Evolutionary conservation across 2,113 vertebrate species (phyloP).

Genomic region (Psilopsiagon aymara): DNA sequence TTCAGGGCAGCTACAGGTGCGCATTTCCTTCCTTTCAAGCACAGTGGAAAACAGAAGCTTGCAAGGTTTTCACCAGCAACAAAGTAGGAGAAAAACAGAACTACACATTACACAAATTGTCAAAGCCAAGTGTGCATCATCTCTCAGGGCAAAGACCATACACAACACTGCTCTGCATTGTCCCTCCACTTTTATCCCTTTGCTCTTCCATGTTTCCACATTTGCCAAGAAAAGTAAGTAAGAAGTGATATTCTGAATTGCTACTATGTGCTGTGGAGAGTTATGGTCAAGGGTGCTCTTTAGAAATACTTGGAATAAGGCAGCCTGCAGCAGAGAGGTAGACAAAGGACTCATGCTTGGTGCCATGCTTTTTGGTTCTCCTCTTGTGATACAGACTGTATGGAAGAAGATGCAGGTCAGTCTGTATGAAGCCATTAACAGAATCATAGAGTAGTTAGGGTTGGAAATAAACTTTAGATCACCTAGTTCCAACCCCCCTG

Average conservation of each 20-base stretch:
- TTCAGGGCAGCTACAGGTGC: background rate
- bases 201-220: background rate
- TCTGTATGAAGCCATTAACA: background rate
- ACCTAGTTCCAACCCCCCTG: background rate
- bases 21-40: background rate
- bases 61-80: background rate
- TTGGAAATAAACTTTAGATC: background rate
- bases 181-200: background rate
- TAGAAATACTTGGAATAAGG: background rate
- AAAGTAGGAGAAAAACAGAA: background rate
- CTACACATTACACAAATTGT: fast-evolving
- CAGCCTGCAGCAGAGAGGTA: background rate
- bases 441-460: background rate
- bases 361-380: background rate
- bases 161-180: background rate
- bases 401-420: background rate
- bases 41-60: background rate
- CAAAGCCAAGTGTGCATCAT: background rate
- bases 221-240: background rate
- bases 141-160: background rate
- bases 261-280: background rate
- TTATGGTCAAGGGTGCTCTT: background rate
- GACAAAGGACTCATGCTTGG: fast-evolving
- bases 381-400: background rate
- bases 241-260: background rate